phyloP scores from a whole-genome alignment of 2,888 invertebrate species.

The Acheta domesticus region DNA sequence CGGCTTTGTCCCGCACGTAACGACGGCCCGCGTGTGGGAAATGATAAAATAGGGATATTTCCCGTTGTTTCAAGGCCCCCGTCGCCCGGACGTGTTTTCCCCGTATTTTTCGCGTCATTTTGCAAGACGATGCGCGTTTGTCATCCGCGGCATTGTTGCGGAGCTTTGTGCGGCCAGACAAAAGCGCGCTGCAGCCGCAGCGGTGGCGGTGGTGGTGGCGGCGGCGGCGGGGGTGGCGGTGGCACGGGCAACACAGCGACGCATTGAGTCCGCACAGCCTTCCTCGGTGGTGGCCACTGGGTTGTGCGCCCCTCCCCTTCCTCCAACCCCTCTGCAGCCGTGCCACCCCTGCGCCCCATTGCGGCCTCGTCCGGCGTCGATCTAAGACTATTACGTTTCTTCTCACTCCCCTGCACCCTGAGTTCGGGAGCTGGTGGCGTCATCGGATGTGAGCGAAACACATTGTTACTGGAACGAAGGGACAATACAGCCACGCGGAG shows the following conservation, averaged over 20 bases:
- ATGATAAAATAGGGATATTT: conserved; percentile 18
- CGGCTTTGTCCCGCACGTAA: neutral
- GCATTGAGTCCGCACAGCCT: neutral
- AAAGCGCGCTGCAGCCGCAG: neutral
- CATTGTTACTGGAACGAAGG: neutral
- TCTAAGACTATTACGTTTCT: neutral
- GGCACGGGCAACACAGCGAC: neutral
- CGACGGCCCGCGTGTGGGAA: conserved; percentile 18
- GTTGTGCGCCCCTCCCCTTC: neutral
- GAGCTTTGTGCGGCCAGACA: neutral
- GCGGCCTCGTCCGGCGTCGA: neutral
- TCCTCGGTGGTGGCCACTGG: too few species aligned
- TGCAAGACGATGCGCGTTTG: conserved; percentile 18
- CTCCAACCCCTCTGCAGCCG: neutral
- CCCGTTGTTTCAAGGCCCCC: conserved; percentile 18
- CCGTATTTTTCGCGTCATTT: conserved; percentile 18
- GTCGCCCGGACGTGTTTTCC: neutral
- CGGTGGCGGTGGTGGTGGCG: neutral
- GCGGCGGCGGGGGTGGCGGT: neutral
- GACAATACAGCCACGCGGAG: neutral
- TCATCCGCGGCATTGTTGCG: conserved; percentile 18
- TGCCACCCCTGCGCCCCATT: neutral
- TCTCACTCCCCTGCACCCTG: too few species aligned
- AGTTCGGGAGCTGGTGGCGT: too few species aligned
- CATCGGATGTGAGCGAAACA: too few species aligned